A percentile compares a stretch with the other conserved stretches of the same genome.
Evolutionary conservation across 2,797 vertebrate genomes (phyloP).

Genomic region (Pempheris klunzingeri): DNA sequence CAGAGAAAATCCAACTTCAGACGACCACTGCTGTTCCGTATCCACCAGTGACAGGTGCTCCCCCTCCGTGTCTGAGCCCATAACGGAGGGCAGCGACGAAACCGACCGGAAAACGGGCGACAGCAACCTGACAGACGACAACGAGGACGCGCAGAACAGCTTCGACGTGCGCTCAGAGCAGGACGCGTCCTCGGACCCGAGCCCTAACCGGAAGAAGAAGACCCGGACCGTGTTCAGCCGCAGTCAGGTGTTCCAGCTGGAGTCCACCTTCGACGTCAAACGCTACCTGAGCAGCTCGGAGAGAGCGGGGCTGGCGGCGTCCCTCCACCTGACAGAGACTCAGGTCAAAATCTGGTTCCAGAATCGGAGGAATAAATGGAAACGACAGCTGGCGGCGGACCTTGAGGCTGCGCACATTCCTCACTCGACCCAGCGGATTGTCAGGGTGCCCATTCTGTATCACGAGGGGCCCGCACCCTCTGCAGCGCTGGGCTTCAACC

Average conservation of each 20-base stretch:
- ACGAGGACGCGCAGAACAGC: constrained; percentile 67
- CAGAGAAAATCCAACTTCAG: constrained; percentile 56
- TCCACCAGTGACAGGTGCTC: constrained; percentile 90
- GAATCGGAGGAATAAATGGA: constrained; percentile 93
- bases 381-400: constrained; percentile 91
- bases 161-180: constrained; percentile 66
- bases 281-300: constrained; percentile 90
- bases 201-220: constrained; percentile 89
- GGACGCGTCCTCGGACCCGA: constrained; percentile 61
- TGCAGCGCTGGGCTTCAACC: constrained; percentile 85
- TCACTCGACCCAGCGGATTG: constrained; percentile 89
- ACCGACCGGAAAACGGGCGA: constrained; percentile 68
- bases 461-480: constrained; percentile 87
- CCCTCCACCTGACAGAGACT: constrained; percentile 90
- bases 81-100: constrained; percentile 75
- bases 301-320: constrained; percentile 85
- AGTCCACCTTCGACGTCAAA: constrained; percentile 95
- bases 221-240: constrained; percentile 93
- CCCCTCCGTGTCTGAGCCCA: constrained; percentile 86
- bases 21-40: constrained; percentile 67
- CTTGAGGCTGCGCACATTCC: constrained; percentile 87
- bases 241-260: constrained; percentile 94
- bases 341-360: constrained; percentile 96
- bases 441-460: constrained; percentile 94
- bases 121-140: constrained; percentile 69